Evolutionary conservation across 2,888 invertebrate genomes (phyloP).

Genomic region (Oconnorella tubifera): DNA sequence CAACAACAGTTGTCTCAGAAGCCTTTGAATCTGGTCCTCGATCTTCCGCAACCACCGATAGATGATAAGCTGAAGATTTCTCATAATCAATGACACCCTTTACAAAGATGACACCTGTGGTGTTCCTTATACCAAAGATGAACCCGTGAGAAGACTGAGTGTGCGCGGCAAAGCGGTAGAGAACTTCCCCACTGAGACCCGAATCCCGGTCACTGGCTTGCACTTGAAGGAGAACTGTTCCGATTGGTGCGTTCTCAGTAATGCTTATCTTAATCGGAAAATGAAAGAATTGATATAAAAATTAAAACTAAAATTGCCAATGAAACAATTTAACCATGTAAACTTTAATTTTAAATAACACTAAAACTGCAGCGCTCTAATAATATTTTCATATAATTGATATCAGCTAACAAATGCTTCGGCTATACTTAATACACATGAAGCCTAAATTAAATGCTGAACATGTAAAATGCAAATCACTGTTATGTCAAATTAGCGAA

Average conservation of each 20-base stretch:
- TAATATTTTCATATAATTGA: too few species aligned
- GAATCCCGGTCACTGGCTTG: conserved; percentile 34
- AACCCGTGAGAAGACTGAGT: conserved; percentile 1
- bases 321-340: too few species aligned
- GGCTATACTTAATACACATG: too few species aligned
- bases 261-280: conserved; percentile 60
- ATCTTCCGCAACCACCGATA: conserved; percentile 28
- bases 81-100: conserved; percentile 29
- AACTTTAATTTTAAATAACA: too few species aligned
- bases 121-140: conserved; percentile 26
- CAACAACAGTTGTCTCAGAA: conserved; percentile 67
- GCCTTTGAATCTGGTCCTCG: conserved; percentile 64
- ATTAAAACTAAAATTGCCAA: too few species aligned
- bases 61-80: conserved; percentile 16
- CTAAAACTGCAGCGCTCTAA: too few species aligned
- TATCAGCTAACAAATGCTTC: too few species aligned
- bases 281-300: too few species aligned
- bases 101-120: conserved; percentile 31
- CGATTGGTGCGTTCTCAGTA: conserved; percentile 58
- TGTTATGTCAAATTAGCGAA: too few species aligned
- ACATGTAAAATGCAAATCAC: too few species aligned
- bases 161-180: conserved; percentile 27
- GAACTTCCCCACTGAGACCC: conserved; percentile 32
- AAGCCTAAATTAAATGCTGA: too few species aligned
- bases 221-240: conserved; percentile 27